Evolutionary conservation across 2,797 vertebrate species (phyloP).

Genomic region (Strix occidentalis): DNA sequence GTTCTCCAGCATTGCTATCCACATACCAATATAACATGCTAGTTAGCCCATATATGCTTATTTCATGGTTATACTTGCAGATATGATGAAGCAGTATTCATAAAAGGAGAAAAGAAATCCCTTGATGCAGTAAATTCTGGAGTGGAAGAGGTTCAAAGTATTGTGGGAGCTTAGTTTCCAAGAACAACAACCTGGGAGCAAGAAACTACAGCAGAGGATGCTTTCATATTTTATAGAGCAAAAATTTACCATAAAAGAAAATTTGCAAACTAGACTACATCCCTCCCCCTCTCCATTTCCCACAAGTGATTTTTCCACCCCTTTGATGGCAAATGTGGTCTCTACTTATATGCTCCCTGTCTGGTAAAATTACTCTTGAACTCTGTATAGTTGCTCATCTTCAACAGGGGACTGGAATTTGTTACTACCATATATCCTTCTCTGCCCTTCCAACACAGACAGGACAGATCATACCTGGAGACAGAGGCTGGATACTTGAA

Average conservation of each 20-base stretch:
- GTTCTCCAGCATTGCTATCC: neutral
- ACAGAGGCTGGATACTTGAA: neutral
- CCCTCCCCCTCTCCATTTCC: neutral
- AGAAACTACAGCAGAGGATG: neutral
- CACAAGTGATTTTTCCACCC: neutral
- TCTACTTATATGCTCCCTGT: neutral
- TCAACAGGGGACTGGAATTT: neutral
- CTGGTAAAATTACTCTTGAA: neutral
- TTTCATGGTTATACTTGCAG: neutral
- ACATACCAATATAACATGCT: neutral
- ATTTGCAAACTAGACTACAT: neutral
- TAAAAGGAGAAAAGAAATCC: neutral
- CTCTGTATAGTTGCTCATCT: neutral
- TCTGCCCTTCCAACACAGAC: neutral
- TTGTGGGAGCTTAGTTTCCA: neutral
- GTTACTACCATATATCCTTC: neutral
- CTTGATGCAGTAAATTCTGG: neutral
- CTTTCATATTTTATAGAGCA: neutral
- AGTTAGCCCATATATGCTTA: neutral
- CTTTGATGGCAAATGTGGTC: neutral
- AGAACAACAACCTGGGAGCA: neutral
- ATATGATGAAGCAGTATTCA: neutral
- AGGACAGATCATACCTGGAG: neutral
- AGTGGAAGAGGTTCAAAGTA: neutral
- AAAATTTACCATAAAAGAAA: neutral